Base-by-base conservation (phyloP, 2,113 vertebrate species). In the Falco punctatus region DNA sequence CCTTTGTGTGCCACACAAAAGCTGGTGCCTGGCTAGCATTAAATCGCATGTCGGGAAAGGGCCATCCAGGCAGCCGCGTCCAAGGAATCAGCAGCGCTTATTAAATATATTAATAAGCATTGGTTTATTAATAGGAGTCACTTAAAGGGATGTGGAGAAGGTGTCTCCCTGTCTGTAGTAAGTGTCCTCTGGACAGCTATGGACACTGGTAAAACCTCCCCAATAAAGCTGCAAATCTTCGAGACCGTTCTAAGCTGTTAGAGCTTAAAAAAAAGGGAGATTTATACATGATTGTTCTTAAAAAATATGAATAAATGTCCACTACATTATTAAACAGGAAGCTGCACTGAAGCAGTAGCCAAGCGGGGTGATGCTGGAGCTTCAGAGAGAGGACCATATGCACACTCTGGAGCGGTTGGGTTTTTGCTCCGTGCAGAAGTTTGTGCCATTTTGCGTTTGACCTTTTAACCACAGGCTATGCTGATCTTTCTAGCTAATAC, bases 351-450 rank as follows among this genome's bases (percentile, higher is more conserved):
- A 11, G 19, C 40, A 9, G 46, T 17, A 59, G 40, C 26, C 64
- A 17, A 44, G 26, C 0, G 2, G 26, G 21, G 17, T 4, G 14
- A 11, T 33, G 30, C 32, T 40, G 32, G 65, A 55, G 40, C 42
- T 51, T 33, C 4, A 1, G 33, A 21, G n/a, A 15, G 26, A 5
- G 2, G 54, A 32, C 8, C n/a, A 35, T 32, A 3, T 33, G 1
- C 9, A 0, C 0, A 1, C 21, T 65, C 13, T 18, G 42, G 42
- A 57, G 35, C 3, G 0, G n/a, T 5, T 42, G 27, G 23, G 2
- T 17, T 62, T n/a, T 52, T 30, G 15, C 24, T 24, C 32, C 38
- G 13, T 6, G 24, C 11, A 20, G 38, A 79, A 48, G 16, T 13
- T 26, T 1, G 2, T 46, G 46, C 38, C 1, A 0, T 8, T 46